phyloP scores from a whole-genome alignment of 2,797 vertebrate species.

The Gobio occitaniae region DNA sequence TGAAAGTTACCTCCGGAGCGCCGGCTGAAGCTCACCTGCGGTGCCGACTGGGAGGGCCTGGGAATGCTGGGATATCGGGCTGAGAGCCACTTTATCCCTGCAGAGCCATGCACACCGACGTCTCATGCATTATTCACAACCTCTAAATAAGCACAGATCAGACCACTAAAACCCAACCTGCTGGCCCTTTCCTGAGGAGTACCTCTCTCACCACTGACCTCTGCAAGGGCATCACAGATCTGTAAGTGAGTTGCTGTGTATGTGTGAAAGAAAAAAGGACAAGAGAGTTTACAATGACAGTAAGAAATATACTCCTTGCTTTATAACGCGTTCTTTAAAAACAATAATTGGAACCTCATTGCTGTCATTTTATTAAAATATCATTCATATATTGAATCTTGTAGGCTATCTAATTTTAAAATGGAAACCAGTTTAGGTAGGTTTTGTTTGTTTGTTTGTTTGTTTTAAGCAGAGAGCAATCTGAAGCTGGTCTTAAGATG shows the following conservation, averaged over 20 bases:
- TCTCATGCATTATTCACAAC: conserved; percentile 90
- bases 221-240: conserved; percentile 62
- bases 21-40: conserved; percentile 76
- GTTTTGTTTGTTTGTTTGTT: neutral
- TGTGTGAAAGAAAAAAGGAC: conserved; percentile 18
- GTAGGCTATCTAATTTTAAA: neutral
- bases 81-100: conserved; percentile 85
- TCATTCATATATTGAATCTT: neutral
- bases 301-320: neutral
- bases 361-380: neutral
- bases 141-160: conserved; percentile 85
- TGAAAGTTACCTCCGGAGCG: conserved; percentile 85
- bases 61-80: conserved; percentile 78
- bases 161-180: conserved; percentile 65
- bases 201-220: conserved; percentile 81
- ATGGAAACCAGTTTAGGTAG: neutral
- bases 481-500: neutral
- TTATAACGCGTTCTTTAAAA: neutral
- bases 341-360: neutral
- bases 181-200: conserved; percentile 67
- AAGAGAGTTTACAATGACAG: neutral
- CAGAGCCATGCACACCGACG: conserved; percentile 68
- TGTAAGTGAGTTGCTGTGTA: conserved; percentile 27
- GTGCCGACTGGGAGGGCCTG: conserved; percentile 72
- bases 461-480: neutral